phyloP scores from a whole-genome alignment of 2,888 invertebrate species.

The Drosophila nigricruria region DNA sequence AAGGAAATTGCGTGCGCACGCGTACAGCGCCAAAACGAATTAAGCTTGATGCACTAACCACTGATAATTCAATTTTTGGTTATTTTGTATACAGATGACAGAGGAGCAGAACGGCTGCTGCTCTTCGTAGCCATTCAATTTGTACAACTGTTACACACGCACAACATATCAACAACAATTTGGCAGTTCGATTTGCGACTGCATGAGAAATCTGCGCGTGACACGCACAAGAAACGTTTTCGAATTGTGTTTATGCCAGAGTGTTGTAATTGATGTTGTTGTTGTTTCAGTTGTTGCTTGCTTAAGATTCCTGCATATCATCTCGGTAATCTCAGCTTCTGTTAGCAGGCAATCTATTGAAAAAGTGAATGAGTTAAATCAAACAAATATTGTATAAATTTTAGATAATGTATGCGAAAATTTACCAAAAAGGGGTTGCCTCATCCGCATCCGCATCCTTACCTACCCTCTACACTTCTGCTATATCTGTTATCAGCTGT shows the following conservation, averaged over 20 bases:
- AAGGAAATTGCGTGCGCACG: slow-evolving; percentile 82
- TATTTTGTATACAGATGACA: slow-evolving; percentile 18
- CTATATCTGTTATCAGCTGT: slow-evolving; percentile 63
- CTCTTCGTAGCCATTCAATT: slow-evolving; percentile 60
- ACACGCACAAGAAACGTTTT: slow-evolving; percentile 68
- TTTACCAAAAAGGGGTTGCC: slow-evolving; percentile 34
- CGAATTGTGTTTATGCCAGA: slow-evolving; percentile 59
- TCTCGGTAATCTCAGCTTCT: slow-evolving; percentile 75
- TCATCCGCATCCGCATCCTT: not conserved
- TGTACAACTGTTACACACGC: slow-evolving; percentile 73
- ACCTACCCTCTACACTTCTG: slow-evolving; percentile 5
- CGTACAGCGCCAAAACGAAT: slow-evolving; percentile 84
- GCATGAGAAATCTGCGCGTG: slow-evolving; percentile 71
- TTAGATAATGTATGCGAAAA: slow-evolving; percentile 69
- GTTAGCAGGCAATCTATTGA: slow-evolving; percentile 54
- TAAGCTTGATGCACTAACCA: slow-evolving; percentile 79
- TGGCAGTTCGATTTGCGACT: slow-evolving; percentile 79
- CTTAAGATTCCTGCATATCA: slow-evolving; percentile 65
- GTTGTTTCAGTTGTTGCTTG: slow-evolving; percentile 25
- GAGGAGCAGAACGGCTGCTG: slow-evolving; percentile 11
- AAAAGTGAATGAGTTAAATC: slow-evolving; percentile 48
- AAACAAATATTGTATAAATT: slow-evolving; percentile 54
- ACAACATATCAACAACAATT: slow-evolving; percentile 71
- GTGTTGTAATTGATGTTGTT: slow-evolving; percentile 58
- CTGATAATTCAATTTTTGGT: slow-evolving; percentile 83